A percentile compares a stretch with the other conserved stretches of the same genome.
Conservation (phyloP, 2,113 vertebrate species). For the Neotoma lepida region DNA sequence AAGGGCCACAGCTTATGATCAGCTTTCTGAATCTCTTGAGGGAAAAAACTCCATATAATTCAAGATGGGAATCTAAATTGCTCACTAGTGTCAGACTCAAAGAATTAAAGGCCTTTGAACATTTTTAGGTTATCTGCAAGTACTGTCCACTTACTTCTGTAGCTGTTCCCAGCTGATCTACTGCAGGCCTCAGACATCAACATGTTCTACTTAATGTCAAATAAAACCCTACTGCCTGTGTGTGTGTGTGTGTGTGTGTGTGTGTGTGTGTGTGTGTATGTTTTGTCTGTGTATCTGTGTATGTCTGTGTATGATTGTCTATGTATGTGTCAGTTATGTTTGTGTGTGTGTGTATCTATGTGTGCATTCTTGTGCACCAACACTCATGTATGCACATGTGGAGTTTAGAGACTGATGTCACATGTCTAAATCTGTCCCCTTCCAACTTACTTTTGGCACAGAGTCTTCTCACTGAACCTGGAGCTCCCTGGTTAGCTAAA, state of each 20-base stretch:
- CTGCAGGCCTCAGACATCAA: too few relatives aligned
- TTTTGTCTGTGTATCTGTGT: too few relatives aligned
- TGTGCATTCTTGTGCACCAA: too few relatives aligned
- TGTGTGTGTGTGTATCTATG: not conserved
- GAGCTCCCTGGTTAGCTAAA: not conserved
- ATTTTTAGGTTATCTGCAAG: fast-evolving
- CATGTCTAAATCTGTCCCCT: not conserved
- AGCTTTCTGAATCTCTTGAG: not conserved
- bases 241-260: too few relatives aligned
- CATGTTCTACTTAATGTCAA: not conserved
- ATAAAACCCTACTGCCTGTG: not conserved
- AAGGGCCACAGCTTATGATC: not conserved
- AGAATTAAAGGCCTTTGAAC: not conserved
- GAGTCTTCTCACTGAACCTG: not conserved
- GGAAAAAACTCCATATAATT: not conserved
- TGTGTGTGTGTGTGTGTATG: not conserved
- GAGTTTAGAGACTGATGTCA: not conserved
- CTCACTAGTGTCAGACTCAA: not conserved
- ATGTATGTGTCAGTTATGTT: not conserved
- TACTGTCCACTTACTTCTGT: fast-evolving
- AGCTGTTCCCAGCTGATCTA: not conserved
- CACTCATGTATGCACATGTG: not conserved
- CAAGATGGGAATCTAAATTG: not conserved
- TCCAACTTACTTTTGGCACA: not conserved
- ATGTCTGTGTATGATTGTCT: not conserved